Percentiles rank a stretch among this genome's conserved stretches.
phyloP scores from a whole-genome alignment of 1,140 invertebrate genomes.

The Zophobas morio region DNA sequence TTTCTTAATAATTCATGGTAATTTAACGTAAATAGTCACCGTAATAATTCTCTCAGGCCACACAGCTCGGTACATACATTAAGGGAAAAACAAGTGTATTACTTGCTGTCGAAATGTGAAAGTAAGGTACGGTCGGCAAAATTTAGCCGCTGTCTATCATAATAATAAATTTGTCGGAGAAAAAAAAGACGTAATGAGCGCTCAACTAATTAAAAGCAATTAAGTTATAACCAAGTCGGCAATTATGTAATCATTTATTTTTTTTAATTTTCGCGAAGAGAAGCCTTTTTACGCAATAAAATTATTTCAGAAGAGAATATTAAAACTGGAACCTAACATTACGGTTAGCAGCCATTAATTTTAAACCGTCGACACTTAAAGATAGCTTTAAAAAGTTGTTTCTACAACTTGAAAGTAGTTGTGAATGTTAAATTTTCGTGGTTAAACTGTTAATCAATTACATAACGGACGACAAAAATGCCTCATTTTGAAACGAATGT shows the following conservation, averaged over 20 bases:
- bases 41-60: slow-evolving; percentile 29
- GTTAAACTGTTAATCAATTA: slow-evolving; percentile 29
- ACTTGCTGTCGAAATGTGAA: slow-evolving; percentile 32
- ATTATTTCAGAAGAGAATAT: slow-evolving; percentile 32
- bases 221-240: slow-evolving; percentile 14
- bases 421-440: slow-evolving; percentile 35
- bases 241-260: not conserved
- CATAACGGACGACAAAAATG: slow-evolving; percentile 23
- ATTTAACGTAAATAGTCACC: slow-evolving; percentile 32
- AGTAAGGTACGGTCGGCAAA: slow-evolving; percentile 4
- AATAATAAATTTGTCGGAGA: slow-evolving; percentile 8
- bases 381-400: slow-evolving; percentile 38
- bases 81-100: slow-evolving; percentile 17
- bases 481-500: not conserved
- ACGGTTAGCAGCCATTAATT: slow-evolving; percentile 25
- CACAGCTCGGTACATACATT: slow-evolving; percentile 12
- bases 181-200: not conserved
- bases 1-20: slow-evolving; percentile 33
- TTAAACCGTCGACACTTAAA: slow-evolving; percentile 16
- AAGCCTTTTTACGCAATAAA: slow-evolving; percentile 32
- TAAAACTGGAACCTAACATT: slow-evolving; percentile 35
- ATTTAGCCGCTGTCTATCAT: slow-evolving; percentile 6
- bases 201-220: slow-evolving; percentile 18
- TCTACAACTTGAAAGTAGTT: slow-evolving; percentile 36
- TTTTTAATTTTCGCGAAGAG: slow-evolving; percentile 24